Conservation (phyloP, 2,888 invertebrate genomes). For the Penaeus monodon region DNA sequence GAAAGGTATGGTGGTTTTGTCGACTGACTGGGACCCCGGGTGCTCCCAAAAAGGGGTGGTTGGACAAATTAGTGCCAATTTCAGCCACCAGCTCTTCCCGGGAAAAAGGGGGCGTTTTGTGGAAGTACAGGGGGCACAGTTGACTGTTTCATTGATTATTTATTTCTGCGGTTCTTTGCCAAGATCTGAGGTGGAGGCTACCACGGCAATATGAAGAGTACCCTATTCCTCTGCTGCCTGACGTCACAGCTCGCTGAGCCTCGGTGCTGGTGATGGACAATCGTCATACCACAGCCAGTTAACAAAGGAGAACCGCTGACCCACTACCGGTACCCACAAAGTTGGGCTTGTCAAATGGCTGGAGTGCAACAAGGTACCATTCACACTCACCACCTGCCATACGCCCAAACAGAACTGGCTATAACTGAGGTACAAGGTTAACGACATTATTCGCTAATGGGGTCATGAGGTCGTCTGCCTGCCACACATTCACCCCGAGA, state of each 20-base stretch:
- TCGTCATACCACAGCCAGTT: too few relatives aligned
- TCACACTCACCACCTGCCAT: background rate
- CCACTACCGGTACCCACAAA: background rate
- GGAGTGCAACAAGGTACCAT: slow-evolving; percentile 4
- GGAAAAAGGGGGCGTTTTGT: slow-evolving; percentile 12
- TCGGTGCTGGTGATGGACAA: background rate
- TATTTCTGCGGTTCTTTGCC: background rate
- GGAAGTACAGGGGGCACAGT: slow-evolving; percentile 19
- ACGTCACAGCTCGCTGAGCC: slow-evolving; percentile 5
- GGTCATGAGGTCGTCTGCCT: too few relatives aligned
- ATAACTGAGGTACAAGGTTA: too few relatives aligned
- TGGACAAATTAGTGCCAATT: slow-evolving; percentile 15
- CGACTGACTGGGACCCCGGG: too few relatives aligned
- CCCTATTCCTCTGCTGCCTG: background rate
- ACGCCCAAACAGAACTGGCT: too few relatives aligned
- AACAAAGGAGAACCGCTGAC: background rate
- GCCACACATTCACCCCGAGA: too few relatives aligned
- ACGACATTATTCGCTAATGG: too few relatives aligned
- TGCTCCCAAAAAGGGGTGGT: slow-evolving; percentile 10
- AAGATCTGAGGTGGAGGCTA: slow-evolving; percentile 6
- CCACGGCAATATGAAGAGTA: slow-evolving; percentile 14
- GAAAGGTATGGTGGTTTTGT: slow-evolving; percentile 26
- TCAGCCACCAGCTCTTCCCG: slow-evolving; percentile 2
- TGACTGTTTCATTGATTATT: background rate
- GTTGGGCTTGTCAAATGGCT: background rate